These are phyloP conservation scores for Actinemys pallida DNA, from an alignment of 2,113 vertebrate species.

Conservation along the genomic window DNA sequence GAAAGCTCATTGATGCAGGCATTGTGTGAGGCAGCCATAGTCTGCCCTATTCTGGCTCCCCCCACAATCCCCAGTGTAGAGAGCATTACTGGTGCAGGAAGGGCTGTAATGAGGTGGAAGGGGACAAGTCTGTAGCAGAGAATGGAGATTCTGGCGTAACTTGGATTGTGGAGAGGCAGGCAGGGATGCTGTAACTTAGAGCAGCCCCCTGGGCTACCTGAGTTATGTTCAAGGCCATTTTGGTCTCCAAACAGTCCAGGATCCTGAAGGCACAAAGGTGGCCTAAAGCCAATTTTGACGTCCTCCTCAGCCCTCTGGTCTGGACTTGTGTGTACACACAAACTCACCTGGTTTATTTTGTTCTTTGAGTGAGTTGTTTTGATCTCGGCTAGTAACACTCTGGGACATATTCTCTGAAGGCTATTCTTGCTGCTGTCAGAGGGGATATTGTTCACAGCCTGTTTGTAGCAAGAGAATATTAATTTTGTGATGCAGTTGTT, in stretches of 20 bases:
- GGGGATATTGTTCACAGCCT: not conserved
- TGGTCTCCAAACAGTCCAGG: not conserved
- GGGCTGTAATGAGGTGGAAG: not conserved
- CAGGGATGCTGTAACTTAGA: not conserved
- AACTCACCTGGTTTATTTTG: too few relatives aligned
- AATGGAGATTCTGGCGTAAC: fast-evolving
- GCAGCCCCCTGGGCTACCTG: not conserved
- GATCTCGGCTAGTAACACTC: not conserved
- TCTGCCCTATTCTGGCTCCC: not conserved
- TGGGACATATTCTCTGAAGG: not conserved
- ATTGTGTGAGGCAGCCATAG: fast-evolving
- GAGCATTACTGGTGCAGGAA: fast-evolving
- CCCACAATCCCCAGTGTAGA: not conserved
- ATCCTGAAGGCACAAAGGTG: not conserved
- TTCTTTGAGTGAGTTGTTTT: not conserved
- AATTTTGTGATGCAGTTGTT: not conserved
- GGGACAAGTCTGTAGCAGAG: not conserved
- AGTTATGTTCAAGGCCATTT: not conserved
- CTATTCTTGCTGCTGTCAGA: not conserved
- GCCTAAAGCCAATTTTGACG: fast-evolving
- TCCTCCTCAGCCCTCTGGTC: not conserved
- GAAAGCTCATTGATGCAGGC: not conserved
- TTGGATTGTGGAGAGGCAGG: not conserved
- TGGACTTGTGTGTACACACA: fast-evolving
- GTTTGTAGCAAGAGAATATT: not conserved